Conservation (phyloP, 2,888 invertebrate genomes). For the Mythimna lalbum region DNA sequence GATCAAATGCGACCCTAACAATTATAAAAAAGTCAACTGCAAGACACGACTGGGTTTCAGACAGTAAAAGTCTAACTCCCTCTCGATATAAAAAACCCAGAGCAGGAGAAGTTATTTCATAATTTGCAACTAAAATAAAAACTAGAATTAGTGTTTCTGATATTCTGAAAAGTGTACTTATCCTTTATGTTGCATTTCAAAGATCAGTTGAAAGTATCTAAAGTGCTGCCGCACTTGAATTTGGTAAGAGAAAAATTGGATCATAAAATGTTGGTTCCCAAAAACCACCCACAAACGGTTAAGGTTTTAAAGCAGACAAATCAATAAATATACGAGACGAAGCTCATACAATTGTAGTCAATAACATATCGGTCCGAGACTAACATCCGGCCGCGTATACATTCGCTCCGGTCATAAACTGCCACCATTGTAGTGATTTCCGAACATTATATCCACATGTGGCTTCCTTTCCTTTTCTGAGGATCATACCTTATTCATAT, state of each 20-base stretch:
- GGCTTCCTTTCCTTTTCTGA: constrained; percentile 34
- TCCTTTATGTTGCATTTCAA: not conserved
- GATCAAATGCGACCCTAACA: no score
- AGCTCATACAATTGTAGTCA: constrained; percentile 38
- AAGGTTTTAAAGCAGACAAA: constrained; percentile 13
- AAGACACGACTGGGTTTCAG: no score
- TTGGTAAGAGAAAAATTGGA: no score
- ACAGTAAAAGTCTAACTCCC: no score
- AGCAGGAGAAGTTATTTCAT: no score
- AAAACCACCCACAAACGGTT: not conserved
- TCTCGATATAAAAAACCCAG: no score
- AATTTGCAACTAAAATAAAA: no score
- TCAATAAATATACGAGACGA: constrained; percentile 22
- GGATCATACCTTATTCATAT: constrained; percentile 35
- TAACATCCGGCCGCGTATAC: constrained; percentile 42
- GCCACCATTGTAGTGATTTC: constrained; percentile 51
- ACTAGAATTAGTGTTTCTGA: not conserved
- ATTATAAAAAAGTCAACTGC: no score
- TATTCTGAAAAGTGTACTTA: not conserved
- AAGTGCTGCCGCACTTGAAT: no score
- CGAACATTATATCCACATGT: constrained; percentile 48
- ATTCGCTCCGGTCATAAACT: constrained; percentile 47
- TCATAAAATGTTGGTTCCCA: no score
- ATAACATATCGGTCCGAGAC: constrained; percentile 33
- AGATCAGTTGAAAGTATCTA: no score